These are phyloP conservation scores for Corapipo altera DNA, from an alignment of 2,113 vertebrate species.

Conservation along the genomic window DNA sequence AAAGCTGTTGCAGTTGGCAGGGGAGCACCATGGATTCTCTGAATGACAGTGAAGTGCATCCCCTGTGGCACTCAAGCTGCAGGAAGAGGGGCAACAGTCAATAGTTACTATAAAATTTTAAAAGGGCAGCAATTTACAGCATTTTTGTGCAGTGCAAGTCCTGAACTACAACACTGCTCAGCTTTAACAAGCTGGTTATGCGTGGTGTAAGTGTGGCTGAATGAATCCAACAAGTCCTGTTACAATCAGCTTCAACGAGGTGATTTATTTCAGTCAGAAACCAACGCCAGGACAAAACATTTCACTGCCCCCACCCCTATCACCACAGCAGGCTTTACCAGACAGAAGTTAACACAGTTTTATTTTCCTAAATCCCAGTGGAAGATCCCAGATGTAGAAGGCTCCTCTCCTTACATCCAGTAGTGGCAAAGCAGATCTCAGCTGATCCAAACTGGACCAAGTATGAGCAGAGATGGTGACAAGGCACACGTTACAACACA, in stretches of 20 bases:
- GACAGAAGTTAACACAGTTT: not conserved
- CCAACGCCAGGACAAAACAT: not conserved
- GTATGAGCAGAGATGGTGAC: not conserved
- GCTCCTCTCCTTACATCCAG: not conserved
- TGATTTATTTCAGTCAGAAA: conserved; percentile 7
- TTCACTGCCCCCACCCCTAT: not conserved
- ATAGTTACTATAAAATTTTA: not conserved
- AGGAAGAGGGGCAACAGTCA: not conserved
- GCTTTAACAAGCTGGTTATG: not conserved
- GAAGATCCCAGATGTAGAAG: not conserved
- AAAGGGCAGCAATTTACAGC: not conserved
- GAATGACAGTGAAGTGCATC: not conserved
- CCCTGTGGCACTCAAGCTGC: not conserved
- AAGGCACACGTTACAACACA: not conserved
- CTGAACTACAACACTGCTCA: rapidly evolving
- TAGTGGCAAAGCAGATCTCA: not conserved
- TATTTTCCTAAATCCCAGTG: not conserved
- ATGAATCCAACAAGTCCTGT: not conserved
- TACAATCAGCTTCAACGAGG: not conserved
- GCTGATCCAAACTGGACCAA: not conserved
- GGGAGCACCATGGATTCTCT: not conserved
- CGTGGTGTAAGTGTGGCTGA: not conserved
- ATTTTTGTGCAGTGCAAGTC: not conserved
- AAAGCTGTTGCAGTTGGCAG: not conserved
- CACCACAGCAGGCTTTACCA: not conserved